Conservation (phyloP, 2,113 vertebrate species). For the Silurus glanis region DNA sequence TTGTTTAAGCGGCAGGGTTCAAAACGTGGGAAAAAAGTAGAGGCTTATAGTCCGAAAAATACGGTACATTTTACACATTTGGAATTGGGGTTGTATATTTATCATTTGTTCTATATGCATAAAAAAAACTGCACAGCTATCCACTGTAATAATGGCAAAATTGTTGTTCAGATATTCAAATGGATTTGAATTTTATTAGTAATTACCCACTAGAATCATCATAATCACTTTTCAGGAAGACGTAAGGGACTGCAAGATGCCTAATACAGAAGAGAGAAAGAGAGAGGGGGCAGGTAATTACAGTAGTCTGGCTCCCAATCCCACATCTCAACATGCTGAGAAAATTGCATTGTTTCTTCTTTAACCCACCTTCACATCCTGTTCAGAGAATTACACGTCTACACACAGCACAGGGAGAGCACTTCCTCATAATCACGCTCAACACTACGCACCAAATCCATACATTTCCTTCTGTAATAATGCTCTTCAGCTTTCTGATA, state of each 20-base stretch:
- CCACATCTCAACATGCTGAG: constrained; percentile 3
- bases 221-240: not conserved
- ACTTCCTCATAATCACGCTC: not conserved
- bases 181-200: not conserved
- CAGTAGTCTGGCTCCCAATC: constrained; percentile 4
- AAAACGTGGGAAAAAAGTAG: too few relatives aligned
- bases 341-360: constrained; percentile 35
- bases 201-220: not conserved
- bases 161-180: too few relatives aligned
- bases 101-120: not conserved
- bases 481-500: not conserved
- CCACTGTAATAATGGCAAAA: not conserved
- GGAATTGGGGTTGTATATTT: too few relatives aligned
- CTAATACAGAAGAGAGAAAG: not conserved
- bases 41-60: too few relatives aligned
- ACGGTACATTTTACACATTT: too few relatives aligned
- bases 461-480: not conserved
- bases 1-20: too few relatives aligned
- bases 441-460: not conserved
- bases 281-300: constrained; percentile 13
- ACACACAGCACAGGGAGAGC: not conserved
- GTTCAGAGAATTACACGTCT: not conserved
- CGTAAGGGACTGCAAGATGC: not conserved
- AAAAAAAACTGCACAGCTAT: not conserved
- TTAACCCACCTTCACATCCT: constrained; percentile 3